A percentile compares a stretch with the other conserved stretches of the same genome.
These are phyloP conservation scores for Microvelia longipes DNA, from an alignment of 1,140 invertebrate species.

Conservation along the genomic window DNA sequence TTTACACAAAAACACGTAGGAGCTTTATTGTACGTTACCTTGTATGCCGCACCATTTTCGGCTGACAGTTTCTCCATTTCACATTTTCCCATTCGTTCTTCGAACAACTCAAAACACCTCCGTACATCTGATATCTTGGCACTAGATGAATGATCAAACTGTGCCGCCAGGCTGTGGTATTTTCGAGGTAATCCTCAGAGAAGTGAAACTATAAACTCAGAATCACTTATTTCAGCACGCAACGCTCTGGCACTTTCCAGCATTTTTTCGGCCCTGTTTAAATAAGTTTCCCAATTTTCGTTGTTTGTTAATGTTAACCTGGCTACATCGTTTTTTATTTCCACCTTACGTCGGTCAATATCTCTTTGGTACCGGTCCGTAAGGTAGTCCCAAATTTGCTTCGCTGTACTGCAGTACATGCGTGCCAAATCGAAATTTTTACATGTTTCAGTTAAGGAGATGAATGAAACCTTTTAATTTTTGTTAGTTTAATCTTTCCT, in stretches of 20 bases:
- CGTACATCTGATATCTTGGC: neutral
- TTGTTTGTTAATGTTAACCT: too few species aligned
- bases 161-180: neutral
- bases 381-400: neutral
- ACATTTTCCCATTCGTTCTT: neutral
- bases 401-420: neutral
- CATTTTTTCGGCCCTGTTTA: too few species aligned
- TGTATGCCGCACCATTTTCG: too few species aligned
- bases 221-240: too few species aligned
- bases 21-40: too few species aligned
- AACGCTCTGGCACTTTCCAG: too few species aligned
- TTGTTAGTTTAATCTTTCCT: too few species aligned
- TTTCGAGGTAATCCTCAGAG: neutral
- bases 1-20: too few species aligned
- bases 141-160: neutral
- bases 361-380: neutral
- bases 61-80: too few species aligned
- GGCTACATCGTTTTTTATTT: neutral
- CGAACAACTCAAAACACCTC: neutral
- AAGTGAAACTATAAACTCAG: neutral
- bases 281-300: neutral
- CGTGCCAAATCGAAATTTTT: neutral
- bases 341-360: neutral
- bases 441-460: too few species aligned
- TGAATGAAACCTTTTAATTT: too few species aligned